Conservation (phyloP, 1,140 invertebrate genomes). For the Mylabris phalerata region DNA sequence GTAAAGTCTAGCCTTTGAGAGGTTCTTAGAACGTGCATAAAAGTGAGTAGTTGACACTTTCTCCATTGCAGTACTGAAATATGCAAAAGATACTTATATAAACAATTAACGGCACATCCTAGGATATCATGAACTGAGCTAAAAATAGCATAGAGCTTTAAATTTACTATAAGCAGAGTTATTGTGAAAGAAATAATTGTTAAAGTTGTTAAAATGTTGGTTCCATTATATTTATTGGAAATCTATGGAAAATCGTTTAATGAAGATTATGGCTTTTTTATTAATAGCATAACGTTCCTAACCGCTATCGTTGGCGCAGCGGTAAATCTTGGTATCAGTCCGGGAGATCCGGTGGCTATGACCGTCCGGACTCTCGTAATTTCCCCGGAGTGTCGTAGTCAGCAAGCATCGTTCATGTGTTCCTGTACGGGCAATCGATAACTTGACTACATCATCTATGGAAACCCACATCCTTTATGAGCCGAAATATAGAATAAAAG, state of each 20-base stretch:
- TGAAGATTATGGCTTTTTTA: conserved; percentile 16
- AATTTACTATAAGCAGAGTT: neutral
- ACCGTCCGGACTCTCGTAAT: conserved; percentile 23
- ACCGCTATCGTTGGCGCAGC: conserved; percentile 20
- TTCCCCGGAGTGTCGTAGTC: conserved; percentile 29
- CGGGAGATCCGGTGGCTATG: conserved; percentile 18
- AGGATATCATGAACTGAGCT: neutral
- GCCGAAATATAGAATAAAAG: too few relatives aligned
- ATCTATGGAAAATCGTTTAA: neutral
- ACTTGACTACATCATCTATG: conserved; percentile 2
- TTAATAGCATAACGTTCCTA: conserved; percentile 8
- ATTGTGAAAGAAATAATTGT: neutral
- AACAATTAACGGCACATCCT: too few relatives aligned
- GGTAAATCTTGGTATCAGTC: conserved; percentile 25
- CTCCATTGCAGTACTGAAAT: too few relatives aligned
- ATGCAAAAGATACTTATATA: too few relatives aligned
- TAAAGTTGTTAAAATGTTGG: neutral
- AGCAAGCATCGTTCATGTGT: conserved; percentile 26
- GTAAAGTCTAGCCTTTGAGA: too few relatives aligned
- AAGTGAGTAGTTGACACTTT: too few relatives aligned
- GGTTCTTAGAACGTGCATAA: too few relatives aligned
- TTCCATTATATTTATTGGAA: neutral
- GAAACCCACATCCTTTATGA: too few relatives aligned
- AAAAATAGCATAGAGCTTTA: neutral
- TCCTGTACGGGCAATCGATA: conserved; percentile 22